phyloP scores from a whole-genome alignment of 2,113 vertebrate genomes.

The Bubo blakistoni region DNA sequence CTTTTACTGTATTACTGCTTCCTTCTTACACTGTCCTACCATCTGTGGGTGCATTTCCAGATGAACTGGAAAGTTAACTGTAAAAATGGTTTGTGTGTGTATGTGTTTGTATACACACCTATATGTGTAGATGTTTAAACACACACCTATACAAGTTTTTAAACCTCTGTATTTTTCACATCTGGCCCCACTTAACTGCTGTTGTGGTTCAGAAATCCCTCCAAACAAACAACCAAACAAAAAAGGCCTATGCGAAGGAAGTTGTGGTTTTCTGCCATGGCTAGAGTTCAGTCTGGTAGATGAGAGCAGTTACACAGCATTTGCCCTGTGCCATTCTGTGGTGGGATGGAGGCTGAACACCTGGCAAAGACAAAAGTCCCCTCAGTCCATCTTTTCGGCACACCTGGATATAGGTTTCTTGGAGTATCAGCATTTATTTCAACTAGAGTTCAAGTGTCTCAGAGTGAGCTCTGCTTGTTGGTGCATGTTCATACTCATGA shows the following conservation, averaged over 20 bases:
- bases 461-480: not conserved
- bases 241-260: not conserved
- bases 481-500: not conserved
- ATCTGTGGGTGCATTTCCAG: not conserved
- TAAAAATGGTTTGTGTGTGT: not conserved
- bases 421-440: not conserved
- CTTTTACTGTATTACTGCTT: not conserved
- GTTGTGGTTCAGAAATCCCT: not conserved
- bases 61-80: not conserved
- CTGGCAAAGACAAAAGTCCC: not conserved
- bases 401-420: not conserved
- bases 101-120: not conserved
- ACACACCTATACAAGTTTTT: not conserved
- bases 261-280: not conserved
- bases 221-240: not conserved
- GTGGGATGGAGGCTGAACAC: not conserved
- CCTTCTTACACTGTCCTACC: not conserved
- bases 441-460: not conserved
- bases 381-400: not conserved
- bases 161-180: not conserved
- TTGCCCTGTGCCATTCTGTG: fast-evolving
- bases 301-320: not conserved
- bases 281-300: not conserved
- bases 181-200: not conserved
- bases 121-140: not conserved